These are phyloP conservation scores for Torymus tubicola DNA, from an alignment of 2,888 invertebrate genomes.

Conservation along the genomic window DNA sequence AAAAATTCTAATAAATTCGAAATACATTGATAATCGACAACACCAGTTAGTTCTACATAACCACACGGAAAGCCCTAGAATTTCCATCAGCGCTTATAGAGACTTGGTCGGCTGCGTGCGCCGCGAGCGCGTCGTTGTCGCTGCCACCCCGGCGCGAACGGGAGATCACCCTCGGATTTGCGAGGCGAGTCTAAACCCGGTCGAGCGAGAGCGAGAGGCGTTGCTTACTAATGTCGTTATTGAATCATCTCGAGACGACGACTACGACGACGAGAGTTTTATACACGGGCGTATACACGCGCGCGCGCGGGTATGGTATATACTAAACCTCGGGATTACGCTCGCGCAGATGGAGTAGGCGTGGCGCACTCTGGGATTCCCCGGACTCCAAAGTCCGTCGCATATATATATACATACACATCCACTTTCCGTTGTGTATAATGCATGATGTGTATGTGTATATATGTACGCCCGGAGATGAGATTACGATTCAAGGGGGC, in stretches of 20 bases:
- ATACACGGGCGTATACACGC: no score
- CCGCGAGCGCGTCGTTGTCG: no score
- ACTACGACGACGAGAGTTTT: conserved; percentile 45
- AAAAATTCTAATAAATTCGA: no score
- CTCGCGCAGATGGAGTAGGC: conserved; percentile 59
- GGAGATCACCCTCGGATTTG: not conserved
- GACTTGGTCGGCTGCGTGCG: no score
- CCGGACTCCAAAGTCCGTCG: conserved; percentile 18
- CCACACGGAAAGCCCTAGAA: no score
- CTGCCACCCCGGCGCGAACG: no score
- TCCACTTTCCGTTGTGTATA: no score
- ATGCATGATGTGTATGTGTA: no score
- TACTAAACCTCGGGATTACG: conserved; percentile 55
- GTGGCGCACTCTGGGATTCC: conserved; percentile 56
- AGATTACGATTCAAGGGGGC: conserved; percentile 1
- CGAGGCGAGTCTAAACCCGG: not conserved
- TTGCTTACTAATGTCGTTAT: conserved; percentile 59
- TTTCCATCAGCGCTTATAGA: no score
- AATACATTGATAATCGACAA: no score
- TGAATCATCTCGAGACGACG: conserved; percentile 60
- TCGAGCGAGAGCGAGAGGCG: conserved; percentile 20
- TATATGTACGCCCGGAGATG: no score
- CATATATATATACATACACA: not conserved
- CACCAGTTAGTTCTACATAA: no score
- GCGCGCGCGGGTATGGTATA: conserved; percentile 36